Percentiles rank a stretch among this genome's conserved stretches.
Evolutionary conservation across 2,888 invertebrate species (phyloP).

Genomic region (Dryobota labecula): DNA sequence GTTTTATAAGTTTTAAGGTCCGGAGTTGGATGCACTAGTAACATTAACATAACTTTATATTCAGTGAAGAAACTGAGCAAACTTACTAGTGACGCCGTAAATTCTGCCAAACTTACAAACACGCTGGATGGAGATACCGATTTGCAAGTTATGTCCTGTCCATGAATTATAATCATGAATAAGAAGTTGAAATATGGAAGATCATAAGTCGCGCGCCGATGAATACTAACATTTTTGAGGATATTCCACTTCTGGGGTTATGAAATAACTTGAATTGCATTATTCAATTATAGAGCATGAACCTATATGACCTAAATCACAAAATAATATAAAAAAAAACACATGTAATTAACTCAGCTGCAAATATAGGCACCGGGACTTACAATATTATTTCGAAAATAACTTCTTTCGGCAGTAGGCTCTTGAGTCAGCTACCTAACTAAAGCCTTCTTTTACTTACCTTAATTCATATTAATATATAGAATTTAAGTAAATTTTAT

Average conservation of each 20-base stretch:
- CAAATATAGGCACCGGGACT: background rate
- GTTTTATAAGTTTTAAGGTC: conserved; percentile 86
- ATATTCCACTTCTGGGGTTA: conserved; percentile 9
- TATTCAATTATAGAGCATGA: background rate
- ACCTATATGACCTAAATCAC: background rate
- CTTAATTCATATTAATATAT: too few relatives aligned
- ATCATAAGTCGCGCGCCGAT: conserved; percentile 51
- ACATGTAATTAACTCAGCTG: background rate
- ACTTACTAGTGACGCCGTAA: conserved; percentile 87
- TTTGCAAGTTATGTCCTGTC: conserved; percentile 84
- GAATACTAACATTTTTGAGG: conserved; percentile 15
- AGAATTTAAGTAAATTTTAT: background rate
- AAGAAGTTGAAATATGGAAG: conserved; percentile 69
- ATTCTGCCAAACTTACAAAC: conserved; percentile 87
- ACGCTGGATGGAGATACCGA: conserved; percentile 83
- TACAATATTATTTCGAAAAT: background rate
- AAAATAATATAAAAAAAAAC: background rate
- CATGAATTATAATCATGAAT: conserved; percentile 78
- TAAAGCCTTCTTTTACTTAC: too few relatives aligned
- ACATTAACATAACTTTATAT: conserved; percentile 89
- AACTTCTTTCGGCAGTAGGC: background rate
- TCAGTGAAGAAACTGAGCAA: conserved; percentile 85
- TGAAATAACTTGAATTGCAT: background rate
- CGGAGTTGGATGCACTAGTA: conserved; percentile 81
- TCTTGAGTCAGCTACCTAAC: background rate